Evolutionary conservation across 2,888 invertebrate species (phyloP).

Genomic region (Cantharis flavilabris): DNA sequence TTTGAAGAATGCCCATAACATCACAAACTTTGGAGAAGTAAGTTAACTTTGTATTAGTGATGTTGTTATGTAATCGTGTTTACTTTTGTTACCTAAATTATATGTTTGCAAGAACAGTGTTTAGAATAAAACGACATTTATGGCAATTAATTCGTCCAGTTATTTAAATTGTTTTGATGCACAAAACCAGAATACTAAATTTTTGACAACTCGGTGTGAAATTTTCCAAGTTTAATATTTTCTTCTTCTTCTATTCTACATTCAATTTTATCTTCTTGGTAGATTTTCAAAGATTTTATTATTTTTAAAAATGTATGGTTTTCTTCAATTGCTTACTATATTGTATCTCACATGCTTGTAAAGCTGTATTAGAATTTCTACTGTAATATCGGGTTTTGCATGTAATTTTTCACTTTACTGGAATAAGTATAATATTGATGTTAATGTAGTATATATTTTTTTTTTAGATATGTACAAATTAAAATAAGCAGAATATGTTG

Average conservation of each 20-base stretch:
- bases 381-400: not conserved
- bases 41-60: constrained; percentile 37
- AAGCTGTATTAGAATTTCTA: too few relatives aligned
- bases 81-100: not conserved
- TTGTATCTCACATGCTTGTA: too few relatives aligned
- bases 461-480: too few relatives aligned
- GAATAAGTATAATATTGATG: too few relatives aligned
- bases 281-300: not conserved
- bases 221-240: not conserved
- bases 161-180: not conserved
- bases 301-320: too few relatives aligned
- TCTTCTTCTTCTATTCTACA: not conserved
- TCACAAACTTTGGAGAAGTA: constrained; percentile 54
- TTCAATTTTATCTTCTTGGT: not conserved
- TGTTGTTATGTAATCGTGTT: not conserved
- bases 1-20: constrained; percentile 47
- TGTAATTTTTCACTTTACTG: not conserved
- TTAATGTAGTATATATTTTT: too few relatives aligned
- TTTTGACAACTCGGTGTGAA: not conserved
- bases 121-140: not conserved
- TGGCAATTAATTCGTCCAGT: not conserved
- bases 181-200: not conserved
- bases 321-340: too few relatives aligned
- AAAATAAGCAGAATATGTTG: too few relatives aligned
- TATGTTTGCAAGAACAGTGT: not conserved